phyloP scores from a whole-genome alignment of 2,113 vertebrate species.

The Bungarus multicinctus region DNA sequence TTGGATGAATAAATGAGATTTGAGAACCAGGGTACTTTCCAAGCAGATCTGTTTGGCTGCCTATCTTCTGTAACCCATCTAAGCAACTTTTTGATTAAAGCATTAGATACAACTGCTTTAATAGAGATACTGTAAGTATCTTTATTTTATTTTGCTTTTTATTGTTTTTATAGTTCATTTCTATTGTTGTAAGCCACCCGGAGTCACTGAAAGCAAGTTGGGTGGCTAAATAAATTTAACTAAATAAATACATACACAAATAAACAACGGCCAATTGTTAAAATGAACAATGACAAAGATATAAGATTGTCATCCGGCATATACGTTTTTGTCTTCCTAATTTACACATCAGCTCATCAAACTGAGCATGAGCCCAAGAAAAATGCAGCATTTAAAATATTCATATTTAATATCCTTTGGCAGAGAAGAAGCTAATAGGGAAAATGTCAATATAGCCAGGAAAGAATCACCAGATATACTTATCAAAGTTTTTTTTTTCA shows the following conservation, averaged over 20 bases:
- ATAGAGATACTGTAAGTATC: background rate
- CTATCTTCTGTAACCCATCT: background rate
- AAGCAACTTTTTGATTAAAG: background rate
- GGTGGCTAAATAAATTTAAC: no score
- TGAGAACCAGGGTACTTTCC: no score
- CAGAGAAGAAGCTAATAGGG: background rate
- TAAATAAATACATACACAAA: background rate
- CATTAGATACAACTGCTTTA: background rate
- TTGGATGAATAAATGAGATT: background rate
- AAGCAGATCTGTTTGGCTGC: no score
- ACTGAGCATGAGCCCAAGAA: background rate
- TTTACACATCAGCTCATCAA: background rate
- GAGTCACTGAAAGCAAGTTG: no score
- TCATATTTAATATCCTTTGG: background rate
- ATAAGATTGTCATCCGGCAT: background rate
- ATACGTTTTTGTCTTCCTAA: background rate
- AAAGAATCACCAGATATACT: background rate
- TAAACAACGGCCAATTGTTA: background rate
- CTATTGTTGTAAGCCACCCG: no score
- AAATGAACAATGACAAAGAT: background rate
- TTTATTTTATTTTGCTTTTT: no score
- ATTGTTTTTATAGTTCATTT: no score
- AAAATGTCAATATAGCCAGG: background rate
- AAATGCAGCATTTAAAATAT: background rate
- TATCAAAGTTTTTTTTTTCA: background rate